Evolutionary conservation across 1,140 invertebrate species (phyloP), one percentile per base, ranked within the genome.

Genomic region (Brachionus angularis): DNA sequence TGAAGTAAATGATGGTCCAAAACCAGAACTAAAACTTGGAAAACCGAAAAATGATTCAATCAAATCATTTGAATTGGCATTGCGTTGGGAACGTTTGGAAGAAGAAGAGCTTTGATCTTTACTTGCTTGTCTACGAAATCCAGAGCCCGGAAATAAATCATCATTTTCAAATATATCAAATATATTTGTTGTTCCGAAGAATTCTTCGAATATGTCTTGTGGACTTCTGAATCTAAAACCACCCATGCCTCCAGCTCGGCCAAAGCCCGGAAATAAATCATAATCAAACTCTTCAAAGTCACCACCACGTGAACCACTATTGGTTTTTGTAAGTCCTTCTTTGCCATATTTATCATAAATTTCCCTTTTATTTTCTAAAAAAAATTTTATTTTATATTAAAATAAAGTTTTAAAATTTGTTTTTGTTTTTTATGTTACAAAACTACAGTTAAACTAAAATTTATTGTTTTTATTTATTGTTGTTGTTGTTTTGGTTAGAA

Each of bases 291-390:
- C 53, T 4, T 16, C 10, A 3, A n/a, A 42, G 3, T 14, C 14
- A 14, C 39, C 39, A 31, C 83, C 83, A 42, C 76, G 78, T 67
- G 75, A 76, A 46, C 47, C 39, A 70, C 42, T 42, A 5, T 52
- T 31, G 1, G 72, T 69, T 83, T 78, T 42, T 81, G 96, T 97
- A 50, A 98, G 81, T 1, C 95, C 96, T 79, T 98, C 93, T 83
- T 98, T 95, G 10, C 96, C 96, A 78, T 88, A 94, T 76, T 89
- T 87, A 81, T 99, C 96, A 80, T 93, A 99, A 14, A 97, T 87
- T 74, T 95, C 91, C 10, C 91, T 84, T 81, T 98, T 97, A 78
- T 91, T 93, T 77, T 91, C 87, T 78, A 98, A 93, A 72, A 91
- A 94, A 0, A 98, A 83, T 42, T 42, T 42, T 42, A 42, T n/a